Percentiles rank a stretch among this genome's conserved stretches.
Evolutionary conservation across 2,888 invertebrate species (phyloP).

Genomic region (Conchocele bisecta): DNA sequence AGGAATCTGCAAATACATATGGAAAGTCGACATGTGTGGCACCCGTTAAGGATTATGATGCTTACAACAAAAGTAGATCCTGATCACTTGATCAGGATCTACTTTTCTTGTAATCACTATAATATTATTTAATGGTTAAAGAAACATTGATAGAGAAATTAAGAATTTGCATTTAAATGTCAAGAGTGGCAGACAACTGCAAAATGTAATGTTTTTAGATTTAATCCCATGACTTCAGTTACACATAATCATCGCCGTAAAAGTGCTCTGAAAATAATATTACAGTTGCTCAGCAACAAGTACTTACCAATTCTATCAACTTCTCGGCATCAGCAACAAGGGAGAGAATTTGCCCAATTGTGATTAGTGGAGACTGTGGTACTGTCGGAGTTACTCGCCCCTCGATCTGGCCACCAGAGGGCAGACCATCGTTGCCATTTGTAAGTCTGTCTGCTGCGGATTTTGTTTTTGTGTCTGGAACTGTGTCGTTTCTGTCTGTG

Average conservation of each 20-base stretch:
- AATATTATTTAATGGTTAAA: no score
- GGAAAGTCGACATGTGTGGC: no score
- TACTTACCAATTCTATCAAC: conserved; percentile 62
- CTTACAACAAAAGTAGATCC: no score
- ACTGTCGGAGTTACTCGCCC: conserved; percentile 49
- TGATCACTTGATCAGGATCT: no score
- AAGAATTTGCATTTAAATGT: no score
- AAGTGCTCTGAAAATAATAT: background rate
- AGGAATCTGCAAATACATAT: conserved; percentile 41
- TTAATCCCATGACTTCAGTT: no score
- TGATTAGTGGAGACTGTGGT: conserved; percentile 66
- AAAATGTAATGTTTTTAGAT: no score
- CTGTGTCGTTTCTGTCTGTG: conserved; percentile 40
- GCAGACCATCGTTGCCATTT: conserved; percentile 31
- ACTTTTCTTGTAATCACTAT: no score
- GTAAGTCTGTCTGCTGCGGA: conserved; percentile 17
- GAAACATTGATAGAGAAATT: no score
- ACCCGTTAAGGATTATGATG: no score
- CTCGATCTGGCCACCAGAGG: conserved; percentile 22
- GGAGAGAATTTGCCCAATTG: conserved; percentile 75
- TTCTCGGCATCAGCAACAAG: conserved; percentile 75
- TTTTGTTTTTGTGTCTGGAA: conserved; percentile 33
- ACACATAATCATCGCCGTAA: no score
- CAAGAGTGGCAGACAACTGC: no score
- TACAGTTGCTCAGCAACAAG: background rate